Evolutionary conservation across 2,888 invertebrate species (phyloP).

Genomic region (Hypomecis punctinalis): DNA sequence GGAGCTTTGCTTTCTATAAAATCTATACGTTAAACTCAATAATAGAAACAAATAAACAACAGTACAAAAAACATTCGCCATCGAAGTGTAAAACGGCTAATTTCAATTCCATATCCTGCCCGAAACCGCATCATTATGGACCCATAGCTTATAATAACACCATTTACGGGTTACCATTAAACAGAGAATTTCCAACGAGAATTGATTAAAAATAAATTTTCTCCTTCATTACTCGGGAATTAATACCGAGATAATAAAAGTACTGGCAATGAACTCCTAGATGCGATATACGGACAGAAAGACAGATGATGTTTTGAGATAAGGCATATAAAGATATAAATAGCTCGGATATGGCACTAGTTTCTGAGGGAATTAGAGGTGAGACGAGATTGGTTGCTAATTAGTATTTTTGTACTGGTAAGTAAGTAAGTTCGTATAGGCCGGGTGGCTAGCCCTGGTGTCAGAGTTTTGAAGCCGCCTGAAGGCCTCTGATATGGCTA

Average conservation of each 20-base stretch:
- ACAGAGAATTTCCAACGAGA: constrained; percentile 34
- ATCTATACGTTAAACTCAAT: no score
- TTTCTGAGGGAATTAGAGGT: constrained; percentile 26
- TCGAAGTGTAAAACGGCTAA: constrained; percentile 25
- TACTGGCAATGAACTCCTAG: constrained; percentile 33
- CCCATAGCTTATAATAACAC: constrained; percentile 39
- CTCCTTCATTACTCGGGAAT: constrained; percentile 46
- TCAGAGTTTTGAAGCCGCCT: no score
- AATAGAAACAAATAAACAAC: constrained; percentile 6
- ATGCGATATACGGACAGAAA: constrained; percentile 34
- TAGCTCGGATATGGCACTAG: constrained; percentile 42
- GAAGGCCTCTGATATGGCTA: no score
- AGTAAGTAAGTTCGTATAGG: not conserved
- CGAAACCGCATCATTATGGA: constrained; percentile 19
- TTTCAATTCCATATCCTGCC: constrained; percentile 27
- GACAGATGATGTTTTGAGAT: constrained; percentile 69
- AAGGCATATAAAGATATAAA: constrained; percentile 61
- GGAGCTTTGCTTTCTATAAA: no score
- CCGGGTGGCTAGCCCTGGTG: no score
- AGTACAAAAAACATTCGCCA: constrained; percentile 9
- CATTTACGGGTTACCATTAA: constrained; percentile 41
- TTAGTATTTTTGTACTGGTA: constrained; percentile 24
- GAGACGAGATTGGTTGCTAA: constrained; percentile 15
- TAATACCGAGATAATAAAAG: constrained; percentile 51
- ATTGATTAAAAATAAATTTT: constrained; percentile 45